Base-by-base conservation (phyloP, 2,797 vertebrate species). In the Crocodylus rhombifer region DNA sequence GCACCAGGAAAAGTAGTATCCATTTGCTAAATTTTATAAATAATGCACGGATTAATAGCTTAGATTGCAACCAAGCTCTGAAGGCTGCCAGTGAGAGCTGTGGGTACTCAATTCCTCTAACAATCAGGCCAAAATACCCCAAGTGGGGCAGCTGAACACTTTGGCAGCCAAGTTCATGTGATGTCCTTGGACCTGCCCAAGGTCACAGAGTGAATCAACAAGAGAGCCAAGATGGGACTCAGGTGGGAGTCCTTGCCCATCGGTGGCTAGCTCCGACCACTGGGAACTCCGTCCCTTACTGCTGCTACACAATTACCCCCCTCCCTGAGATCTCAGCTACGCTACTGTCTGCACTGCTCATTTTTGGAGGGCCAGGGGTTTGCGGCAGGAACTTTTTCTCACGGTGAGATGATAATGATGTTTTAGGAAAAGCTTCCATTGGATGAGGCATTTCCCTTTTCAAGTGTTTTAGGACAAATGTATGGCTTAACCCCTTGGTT, bases 1-100 rank as follows among this genome's bases (percentile, higher is more conserved):
- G 86, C 56, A 21, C 56, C 28, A 8, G 3, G 75, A 65, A 51
- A 30, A 62, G 65, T 33, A 87, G 92, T 82, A 90, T 75, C 75
- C 0, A 56, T 82, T 91, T 62, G 16, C 86, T 7, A 79, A 82
- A 60, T 55, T 9, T 10, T 73, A 89, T 86, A 88, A 88, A 86
- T n/a, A 81, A 91, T 78, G 13, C 90, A 78, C 94, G 89, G 95
- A 86, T 84, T 86, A 86, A 95, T 87, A 78, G 94, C 63, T 7
- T 73, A 56, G 95, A 96, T 92, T 92, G 71, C 69, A 42, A 20
- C 51, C 25, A 73, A 26, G 23, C 10, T 51, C 42, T 51, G 42
- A 51, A 51, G 42, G 42, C 42, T 51, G 42, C 42, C 36, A 51
- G 51, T 51, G 23, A 42, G 51, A 42, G 21, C 12, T 71, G 14